Conservation (phyloP, 2,113 vertebrate species). For the Gracilinanus agilis region DNA sequence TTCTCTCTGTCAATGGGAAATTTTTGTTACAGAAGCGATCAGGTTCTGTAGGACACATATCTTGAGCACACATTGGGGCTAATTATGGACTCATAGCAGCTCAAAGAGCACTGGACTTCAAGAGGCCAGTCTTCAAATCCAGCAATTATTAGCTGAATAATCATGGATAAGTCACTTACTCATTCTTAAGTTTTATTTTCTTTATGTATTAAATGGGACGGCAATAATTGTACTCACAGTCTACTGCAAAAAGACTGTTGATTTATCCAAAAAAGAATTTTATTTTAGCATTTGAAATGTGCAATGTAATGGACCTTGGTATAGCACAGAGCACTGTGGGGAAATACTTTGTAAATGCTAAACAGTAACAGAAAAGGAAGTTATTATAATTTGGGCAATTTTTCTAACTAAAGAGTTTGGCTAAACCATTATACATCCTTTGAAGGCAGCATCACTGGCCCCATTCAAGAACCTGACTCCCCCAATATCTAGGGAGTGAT, state of each 20-base stretch:
- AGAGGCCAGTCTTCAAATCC: background rate
- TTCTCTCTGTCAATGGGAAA: slow-evolving; percentile 83
- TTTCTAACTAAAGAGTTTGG: background rate
- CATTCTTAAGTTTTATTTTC: background rate
- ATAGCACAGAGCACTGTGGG: background rate
- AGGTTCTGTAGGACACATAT: slow-evolving; percentile 81
- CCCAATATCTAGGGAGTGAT: too few relatives aligned
- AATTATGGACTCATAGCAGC: slow-evolving; percentile 34
- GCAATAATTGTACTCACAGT: background rate
- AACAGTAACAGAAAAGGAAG: background rate
- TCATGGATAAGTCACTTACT: background rate
- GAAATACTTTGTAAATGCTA: background rate
- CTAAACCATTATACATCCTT: background rate
- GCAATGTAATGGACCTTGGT: background rate
- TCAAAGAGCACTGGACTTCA: background rate
- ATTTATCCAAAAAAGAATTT: background rate
- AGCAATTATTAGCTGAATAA: background rate
- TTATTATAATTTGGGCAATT: background rate
- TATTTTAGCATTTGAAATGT: background rate
- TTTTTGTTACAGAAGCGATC: slow-evolving; percentile 73
- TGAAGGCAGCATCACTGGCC: background rate
- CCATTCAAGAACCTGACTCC: background rate
- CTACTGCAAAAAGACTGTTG: background rate
- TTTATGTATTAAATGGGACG: background rate
- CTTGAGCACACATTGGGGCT: slow-evolving; percentile 70